Base-by-base conservation (phyloP, 1,140 invertebrate genomes). In the Eriocheir sinensis region DNA sequence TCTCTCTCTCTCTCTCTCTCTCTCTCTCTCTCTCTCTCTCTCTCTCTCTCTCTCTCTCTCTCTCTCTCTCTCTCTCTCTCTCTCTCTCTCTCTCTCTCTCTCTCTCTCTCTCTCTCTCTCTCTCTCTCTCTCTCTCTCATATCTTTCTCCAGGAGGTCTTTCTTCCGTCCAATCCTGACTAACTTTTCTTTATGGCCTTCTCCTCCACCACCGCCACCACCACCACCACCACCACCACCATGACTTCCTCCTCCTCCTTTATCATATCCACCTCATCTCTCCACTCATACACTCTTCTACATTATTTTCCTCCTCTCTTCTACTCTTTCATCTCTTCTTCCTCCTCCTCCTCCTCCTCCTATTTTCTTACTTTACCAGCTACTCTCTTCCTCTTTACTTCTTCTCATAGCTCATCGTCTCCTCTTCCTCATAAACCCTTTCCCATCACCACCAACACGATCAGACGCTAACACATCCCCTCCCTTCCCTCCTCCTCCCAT, bases 31-130 rank as follows among this genome's bases (percentile, higher is more conserved):
- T 72, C 60, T 72, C 60, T n/a, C 27, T 72, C 60, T 72, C 60
- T 72, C 60, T 72, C 60, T 72, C 60, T 72, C 60, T 72, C 60
- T 72, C 60, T 72, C 60, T 72, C 60, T 72, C 60, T 72, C 60
- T 72, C 60, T 72, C 60, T 72, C 60, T 72, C 60, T 72, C 60
- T 72, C 60, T 72, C 60, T 72, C 60, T 72, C 53, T 72, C 53
- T 72, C 53, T 72, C 53, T 72, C 53, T 72, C 53, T 72, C 53
- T 72, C 53, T 72, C 53, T 72, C 53, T 72, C 53, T 72, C 53
- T 72, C 60, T 72, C 60, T 72, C 60, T 72, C 60, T 48, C 44
- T 48, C 44, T 48, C 44, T 48, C 44, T 48, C 44, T 48, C 44
- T 48, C 44, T 48, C 44, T 48, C 44, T 48, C 44, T 48, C 44